Base-by-base conservation (phyloP, 2,113 vertebrate species). In the Machaerirhynchus nigripectus region DNA sequence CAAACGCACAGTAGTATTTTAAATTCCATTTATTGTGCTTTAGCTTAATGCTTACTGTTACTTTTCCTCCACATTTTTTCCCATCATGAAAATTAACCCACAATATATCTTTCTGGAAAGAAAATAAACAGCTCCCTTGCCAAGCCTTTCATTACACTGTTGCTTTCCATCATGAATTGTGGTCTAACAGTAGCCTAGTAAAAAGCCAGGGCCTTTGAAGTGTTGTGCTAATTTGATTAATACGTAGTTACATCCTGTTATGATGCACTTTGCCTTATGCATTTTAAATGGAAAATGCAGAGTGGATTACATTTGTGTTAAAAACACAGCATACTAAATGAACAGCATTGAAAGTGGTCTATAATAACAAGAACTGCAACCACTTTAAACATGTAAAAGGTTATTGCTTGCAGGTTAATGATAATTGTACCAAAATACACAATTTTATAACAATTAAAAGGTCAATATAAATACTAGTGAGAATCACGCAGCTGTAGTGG, bases 171-270 rank as follows among this genome's bases (percentile, higher is more conserved):
- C 93, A 88, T 98, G 98, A 98, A 98, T 98, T 97, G 97, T 97
- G 97, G 97, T 98, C 97, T 97, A 97, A 98, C 97, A 97, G 96
- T 95, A 97, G 96, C 96, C 91, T 95, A 93, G 96, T 96, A 97
- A 97, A 98, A 98, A 97, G 96, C 97, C 86, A 85, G 82, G 81
- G 94, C 95, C 97, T 98, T 98, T 98, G 98, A 98, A 98, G 98
- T 98, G 98, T 98, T 97, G 97, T 97, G 96, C 98, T 98, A 98
- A 98, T 99, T 98, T 98, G 98, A 98, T 99, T 98, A 99, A 98
- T 98, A 98, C 46, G 10, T 96, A 96, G 98, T 98, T 98, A 97
- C 97, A 97, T 98, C 97, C 97, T 98, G 98, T 98, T 98, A 98
- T 98, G 97, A 98, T 98, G 98, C 98, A 98, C 98, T 98, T 98